A percentile compares a stretch with the other conserved stretches of the same genome.
Conservation (phyloP, 1,140 invertebrate genomes). For the Calephelis virginiensis region DNA sequence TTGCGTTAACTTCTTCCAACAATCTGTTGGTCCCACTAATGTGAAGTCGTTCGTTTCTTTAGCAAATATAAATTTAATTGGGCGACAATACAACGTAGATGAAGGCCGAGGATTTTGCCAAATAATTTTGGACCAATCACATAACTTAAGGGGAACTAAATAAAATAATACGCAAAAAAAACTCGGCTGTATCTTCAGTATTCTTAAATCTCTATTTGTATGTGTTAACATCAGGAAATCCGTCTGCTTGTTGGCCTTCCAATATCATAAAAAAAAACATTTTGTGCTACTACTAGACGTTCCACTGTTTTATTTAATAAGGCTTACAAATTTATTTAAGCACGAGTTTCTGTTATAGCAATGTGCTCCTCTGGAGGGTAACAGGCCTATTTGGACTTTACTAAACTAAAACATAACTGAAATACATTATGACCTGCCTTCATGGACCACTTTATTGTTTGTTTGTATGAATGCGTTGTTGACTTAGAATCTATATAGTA, state of each 20-base stretch:
- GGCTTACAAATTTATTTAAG: background rate
- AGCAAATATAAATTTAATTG: background rate
- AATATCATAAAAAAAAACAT: no score
- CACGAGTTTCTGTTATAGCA: background rate
- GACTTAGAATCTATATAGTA: slow-evolving; percentile 3
- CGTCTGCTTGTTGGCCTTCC: no score
- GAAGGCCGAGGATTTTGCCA: background rate
- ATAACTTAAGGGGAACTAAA: background rate
- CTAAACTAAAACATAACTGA: no score
- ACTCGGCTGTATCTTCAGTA: background rate
- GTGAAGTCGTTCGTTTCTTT: background rate
- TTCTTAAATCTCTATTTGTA: background rate
- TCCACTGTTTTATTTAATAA: background rate
- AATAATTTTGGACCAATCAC: background rate
- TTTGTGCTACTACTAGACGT: background rate
- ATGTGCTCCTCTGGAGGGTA: background rate
- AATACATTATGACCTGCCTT: background rate
- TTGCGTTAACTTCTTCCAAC: background rate
- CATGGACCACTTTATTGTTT: background rate
- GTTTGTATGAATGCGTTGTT: background rate
- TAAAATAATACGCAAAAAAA: background rate
- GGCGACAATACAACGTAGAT: background rate
- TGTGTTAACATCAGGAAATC: no score
- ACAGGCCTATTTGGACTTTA: no score
- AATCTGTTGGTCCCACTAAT: background rate